A percentile compares a stretch with the other conserved stretches of the same genome.
Evolutionary conservation across 2,797 vertebrate genomes (phyloP).

Genomic region (Hafferia zeledoni): DNA sequence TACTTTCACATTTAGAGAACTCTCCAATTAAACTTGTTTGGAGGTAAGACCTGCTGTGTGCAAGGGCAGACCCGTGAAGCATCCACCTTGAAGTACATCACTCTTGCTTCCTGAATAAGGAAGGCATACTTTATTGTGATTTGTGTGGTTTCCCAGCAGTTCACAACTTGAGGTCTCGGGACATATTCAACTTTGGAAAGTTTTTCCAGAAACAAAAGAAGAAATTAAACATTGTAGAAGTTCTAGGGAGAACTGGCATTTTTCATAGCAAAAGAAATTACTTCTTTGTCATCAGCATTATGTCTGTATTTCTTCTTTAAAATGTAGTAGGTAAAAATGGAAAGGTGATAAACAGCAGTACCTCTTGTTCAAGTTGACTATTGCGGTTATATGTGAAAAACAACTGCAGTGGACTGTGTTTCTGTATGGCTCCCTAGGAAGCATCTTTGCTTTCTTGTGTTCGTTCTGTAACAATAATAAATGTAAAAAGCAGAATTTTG

Average conservation of each 20-base stretch:
- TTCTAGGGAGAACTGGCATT: not conserved
- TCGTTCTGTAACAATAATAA: not conserved
- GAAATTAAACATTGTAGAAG: not conserved
- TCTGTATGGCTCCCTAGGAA: not conserved
- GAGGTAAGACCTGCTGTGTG: not conserved
- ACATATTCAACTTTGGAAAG: not conserved
- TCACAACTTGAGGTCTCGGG: not conserved
- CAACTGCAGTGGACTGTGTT: accelerated
- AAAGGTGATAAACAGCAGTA: not conserved
- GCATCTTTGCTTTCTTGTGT: not conserved
- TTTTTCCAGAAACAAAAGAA: not conserved
- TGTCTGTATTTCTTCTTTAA: not conserved
- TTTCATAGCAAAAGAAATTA: not conserved
- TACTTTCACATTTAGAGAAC: not conserved
- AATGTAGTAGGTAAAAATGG: not conserved
- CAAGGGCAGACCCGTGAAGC: not conserved
- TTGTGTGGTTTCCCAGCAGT: not conserved
- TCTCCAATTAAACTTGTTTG: not conserved
- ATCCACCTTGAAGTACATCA: not conserved
- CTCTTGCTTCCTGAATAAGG: not conserved
- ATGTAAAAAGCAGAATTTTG: not conserved
- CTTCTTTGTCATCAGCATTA: not conserved
- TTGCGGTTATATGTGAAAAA: not conserved
- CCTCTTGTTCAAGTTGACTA: not conserved
- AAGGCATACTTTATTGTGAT: not conserved